Evolutionary conservation across 2,113 vertebrate genomes (phyloP).

Genomic region (Rattus rattus): DNA sequence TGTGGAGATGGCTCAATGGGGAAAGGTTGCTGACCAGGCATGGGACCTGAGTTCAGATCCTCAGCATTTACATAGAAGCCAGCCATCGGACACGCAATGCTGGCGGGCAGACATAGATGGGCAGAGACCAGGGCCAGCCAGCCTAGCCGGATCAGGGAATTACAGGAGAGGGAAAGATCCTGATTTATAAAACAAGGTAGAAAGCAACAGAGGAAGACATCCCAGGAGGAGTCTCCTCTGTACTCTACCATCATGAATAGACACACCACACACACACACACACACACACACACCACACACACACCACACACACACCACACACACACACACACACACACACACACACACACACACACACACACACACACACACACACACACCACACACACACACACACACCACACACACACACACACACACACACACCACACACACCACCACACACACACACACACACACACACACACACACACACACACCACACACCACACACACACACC

Average conservation of each 20-base stretch:
- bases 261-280: too few relatives aligned
- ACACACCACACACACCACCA: too few relatives aligned
- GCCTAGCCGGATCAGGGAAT: background rate
- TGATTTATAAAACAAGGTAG: background rate
- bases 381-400: background rate
- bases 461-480: background rate
- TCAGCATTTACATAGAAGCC: background rate
- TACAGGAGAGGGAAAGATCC: background rate
- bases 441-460: background rate
- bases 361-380: background rate
- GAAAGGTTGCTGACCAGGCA: background rate
- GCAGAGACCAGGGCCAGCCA: background rate
- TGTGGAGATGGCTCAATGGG: background rate
- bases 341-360: too few relatives aligned
- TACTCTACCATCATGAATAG: background rate
- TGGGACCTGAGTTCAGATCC: background rate
- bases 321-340: background rate
- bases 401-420: background rate
- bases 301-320: background rate
- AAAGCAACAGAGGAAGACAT: background rate
- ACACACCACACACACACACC: background rate
- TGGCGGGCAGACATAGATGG: background rate
- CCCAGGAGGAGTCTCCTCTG: background rate
- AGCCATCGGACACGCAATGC: background rate
- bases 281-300: background rate